phyloP scores from a whole-genome alignment of 2,797 vertebrate genomes.

The Schizothorax lantsangensis region DNA sequence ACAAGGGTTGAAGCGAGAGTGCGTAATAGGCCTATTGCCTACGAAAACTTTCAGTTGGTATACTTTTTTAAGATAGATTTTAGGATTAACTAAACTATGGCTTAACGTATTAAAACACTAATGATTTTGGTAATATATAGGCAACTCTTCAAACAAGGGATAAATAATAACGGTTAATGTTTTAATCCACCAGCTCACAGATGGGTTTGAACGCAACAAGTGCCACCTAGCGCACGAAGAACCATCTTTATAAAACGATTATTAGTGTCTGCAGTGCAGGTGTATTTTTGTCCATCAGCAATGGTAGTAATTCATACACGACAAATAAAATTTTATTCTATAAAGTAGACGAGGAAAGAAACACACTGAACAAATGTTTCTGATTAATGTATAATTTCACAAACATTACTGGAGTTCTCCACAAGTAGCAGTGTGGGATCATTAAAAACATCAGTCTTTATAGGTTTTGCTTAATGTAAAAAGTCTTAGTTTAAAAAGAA shows the following conservation, averaged over 20 bases:
- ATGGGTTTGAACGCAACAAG: conserved; percentile 29
- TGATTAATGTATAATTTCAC: neutral
- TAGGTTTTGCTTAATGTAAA: neutral
- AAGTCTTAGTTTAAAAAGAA: neutral
- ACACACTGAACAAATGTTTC: too few species aligned
- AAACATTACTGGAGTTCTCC: neutral
- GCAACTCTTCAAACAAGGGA: neutral
- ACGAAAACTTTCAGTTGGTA: neutral
- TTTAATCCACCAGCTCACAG: neutral
- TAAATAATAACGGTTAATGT: neutral
- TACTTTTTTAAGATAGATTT: neutral
- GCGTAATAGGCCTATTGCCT: neutral
- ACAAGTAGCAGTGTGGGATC: neutral
- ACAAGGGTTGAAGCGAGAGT: neutral
- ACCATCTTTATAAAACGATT: neutral
- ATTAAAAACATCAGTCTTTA: neutral
- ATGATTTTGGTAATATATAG: neutral
- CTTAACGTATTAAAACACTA: neutral
- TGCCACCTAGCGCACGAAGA: conserved; percentile 65
- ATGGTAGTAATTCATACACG: neutral
- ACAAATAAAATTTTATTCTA: neutral
- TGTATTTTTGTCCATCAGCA: neutral
- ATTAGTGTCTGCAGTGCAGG: neutral
- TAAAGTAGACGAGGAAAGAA: neutral
- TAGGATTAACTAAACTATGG: neutral